These are phyloP conservation scores for Epistrophe grossulariae DNA, from an alignment of 2,888 invertebrate genomes.

Conservation along the genomic window DNA sequence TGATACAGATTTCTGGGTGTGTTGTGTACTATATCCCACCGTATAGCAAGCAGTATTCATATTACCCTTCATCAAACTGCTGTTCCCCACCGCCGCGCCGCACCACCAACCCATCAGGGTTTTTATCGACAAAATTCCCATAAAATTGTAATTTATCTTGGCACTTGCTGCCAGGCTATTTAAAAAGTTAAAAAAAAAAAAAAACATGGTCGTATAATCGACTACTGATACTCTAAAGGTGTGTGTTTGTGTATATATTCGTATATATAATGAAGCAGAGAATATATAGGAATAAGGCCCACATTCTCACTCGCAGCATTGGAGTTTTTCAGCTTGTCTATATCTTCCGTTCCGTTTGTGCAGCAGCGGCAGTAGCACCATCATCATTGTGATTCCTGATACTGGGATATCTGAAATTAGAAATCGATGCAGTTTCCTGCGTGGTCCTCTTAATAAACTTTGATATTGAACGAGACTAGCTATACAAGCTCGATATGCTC, in stretches of 20 bases:
- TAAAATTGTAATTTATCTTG: constrained; percentile 76
- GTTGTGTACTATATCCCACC: constrained; percentile 51
- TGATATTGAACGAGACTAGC: constrained; percentile 21
- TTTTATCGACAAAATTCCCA: constrained; percentile 76
- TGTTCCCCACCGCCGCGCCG: constrained; percentile 30
- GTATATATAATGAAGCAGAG: constrained; percentile 15
- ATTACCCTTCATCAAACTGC: neutral
- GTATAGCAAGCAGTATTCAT: constrained; percentile 9
- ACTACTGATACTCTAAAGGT: neutral
- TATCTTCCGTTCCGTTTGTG: constrained; percentile 7
- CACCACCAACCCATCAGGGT: constrained; percentile 6
- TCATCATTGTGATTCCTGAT: constrained; percentile 48
- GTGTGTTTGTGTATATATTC: neutral
- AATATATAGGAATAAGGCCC: constrained; percentile 30
- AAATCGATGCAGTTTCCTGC: constrained; percentile 75
- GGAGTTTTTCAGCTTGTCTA: constrained; percentile 56
- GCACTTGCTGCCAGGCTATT: constrained; percentile 76
- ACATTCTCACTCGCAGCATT: constrained; percentile 43
- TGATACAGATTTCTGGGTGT: constrained; percentile 67
- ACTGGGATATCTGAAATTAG: constrained; percentile 72
- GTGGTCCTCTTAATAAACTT: constrained; percentile 54
- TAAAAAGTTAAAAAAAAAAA: constrained; percentile 57
- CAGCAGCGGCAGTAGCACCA: constrained; percentile 29
- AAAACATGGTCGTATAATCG: constrained; percentile 19
- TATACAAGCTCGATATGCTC: neutral